These are phyloP conservation scores for Ctena decussata DNA, from an alignment of 2,888 invertebrate species.

Conservation along the genomic window DNA sequence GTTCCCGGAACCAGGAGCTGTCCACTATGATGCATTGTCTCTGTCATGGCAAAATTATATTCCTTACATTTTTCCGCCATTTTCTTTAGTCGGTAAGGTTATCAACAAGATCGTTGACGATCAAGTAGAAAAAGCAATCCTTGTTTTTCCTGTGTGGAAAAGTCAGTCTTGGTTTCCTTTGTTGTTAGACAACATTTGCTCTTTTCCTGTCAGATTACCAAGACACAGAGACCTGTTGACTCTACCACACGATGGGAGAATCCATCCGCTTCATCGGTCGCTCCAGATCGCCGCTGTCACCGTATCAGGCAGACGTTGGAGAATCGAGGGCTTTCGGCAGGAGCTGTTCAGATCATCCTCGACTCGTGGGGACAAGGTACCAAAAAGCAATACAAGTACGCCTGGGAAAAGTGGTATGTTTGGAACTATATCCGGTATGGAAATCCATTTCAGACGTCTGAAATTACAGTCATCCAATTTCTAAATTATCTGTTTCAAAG, in stretches of 20 bases:
- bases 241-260: not conserved
- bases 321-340: conserved; percentile 8
- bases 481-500: conserved; percentile 21
- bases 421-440: conserved; percentile 17
- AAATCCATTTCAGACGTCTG: conserved; percentile 16
- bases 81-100: conserved; percentile 42
- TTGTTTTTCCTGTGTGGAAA: conserved; percentile 52
- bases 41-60: conserved; percentile 29
- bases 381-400: conserved; percentile 14
- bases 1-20: conserved; percentile 46
- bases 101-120: conserved; percentile 50
- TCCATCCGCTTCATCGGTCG: not conserved
- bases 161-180: not conserved
- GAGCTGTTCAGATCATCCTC: conserved; percentile 1
- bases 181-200: not conserved
- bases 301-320: conserved; percentile 36
- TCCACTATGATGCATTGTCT: conserved; percentile 49
- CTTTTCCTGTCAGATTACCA: conserved; percentile 6
- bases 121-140: conserved; percentile 42
- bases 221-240: not conserved
- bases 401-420: conserved; percentile 25
- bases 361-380: conserved; percentile 2
- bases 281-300: conserved; percentile 15
- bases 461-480: conserved; percentile 12
- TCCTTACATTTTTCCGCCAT: conserved; percentile 63